These are phyloP conservation scores for Clistopyga incitator DNA, from an alignment of 2,888 invertebrate species.

Conservation along the genomic window DNA sequence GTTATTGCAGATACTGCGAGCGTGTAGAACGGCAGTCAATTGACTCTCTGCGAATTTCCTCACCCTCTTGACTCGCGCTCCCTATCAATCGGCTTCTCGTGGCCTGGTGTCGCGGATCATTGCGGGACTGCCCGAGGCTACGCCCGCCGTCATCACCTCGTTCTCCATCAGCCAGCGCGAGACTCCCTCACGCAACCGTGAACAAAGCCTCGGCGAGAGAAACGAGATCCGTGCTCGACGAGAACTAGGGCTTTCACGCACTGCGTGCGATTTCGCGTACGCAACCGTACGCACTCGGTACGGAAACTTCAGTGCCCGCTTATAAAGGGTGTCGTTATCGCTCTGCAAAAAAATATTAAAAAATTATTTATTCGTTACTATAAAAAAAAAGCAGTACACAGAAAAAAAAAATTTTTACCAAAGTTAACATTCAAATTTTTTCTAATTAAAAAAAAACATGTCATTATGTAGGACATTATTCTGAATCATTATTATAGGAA, in stretches of 20 bases:
- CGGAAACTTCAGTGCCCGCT: slow-evolving; percentile 4
- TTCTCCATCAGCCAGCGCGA: slow-evolving; percentile 13
- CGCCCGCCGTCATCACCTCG: slow-evolving; percentile 31
- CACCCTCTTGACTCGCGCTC: slow-evolving; percentile 46
- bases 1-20: neutral
- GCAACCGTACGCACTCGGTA: slow-evolving; percentile 22
- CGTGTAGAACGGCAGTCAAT: slow-evolving; percentile 51
- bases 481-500: no score
- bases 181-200: slow-evolving; percentile 26
- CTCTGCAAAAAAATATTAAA: no score
- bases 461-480: no score
- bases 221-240: slow-evolving; percentile 26
- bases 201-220: slow-evolving; percentile 53
- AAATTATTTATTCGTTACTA: no score
- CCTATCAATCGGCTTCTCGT: slow-evolving; percentile 30
- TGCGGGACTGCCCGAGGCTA: slow-evolving; percentile 26
- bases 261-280: slow-evolving; percentile 37
- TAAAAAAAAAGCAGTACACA: no score
- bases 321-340: neutral
- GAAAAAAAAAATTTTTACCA: no score
- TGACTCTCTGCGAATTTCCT: slow-evolving; percentile 52
- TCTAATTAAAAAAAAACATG: no score
- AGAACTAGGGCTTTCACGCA: slow-evolving; percentile 31
- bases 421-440: no score
- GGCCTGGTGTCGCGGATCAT: slow-evolving; percentile 35